A percentile compares a stretch with the other conserved stretches of the same genome.
These are phyloP conservation scores for Girardia tigrina DNA, from an alignment of 2,888 invertebrate genomes.

Conservation along the genomic window DNA sequence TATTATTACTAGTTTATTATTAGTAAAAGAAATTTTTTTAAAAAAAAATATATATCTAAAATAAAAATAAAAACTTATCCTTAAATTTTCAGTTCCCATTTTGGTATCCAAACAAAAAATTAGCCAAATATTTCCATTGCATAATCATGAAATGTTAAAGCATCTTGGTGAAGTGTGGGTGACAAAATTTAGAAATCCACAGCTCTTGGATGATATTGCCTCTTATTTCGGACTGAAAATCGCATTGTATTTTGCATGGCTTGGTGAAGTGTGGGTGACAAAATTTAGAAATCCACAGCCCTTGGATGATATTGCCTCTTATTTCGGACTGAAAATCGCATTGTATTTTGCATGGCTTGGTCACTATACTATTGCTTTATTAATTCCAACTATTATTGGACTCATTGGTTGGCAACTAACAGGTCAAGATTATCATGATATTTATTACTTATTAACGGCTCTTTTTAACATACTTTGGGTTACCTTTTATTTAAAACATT, in stretches of 20 bases:
- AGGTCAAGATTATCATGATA: conserved; percentile 54
- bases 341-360: too few species aligned
- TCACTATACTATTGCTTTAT: conserved; percentile 77
- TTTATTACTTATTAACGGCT: conserved; percentile 79
- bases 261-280: too few species aligned
- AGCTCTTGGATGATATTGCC: conserved; percentile 59
- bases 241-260: conserved; percentile 91
- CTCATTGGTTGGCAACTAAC: conserved; percentile 59
- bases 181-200: conserved; percentile 66
- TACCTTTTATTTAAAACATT: conserved; percentile 78
- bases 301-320: too few species aligned
- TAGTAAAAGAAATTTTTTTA: too few species aligned
- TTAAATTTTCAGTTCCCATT: conserved; percentile 27
- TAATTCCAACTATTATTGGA: conserved; percentile 79
- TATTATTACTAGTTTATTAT: too few species aligned
- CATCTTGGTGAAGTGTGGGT: conserved; percentile 66
- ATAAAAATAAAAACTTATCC: too few species aligned
- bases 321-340: too few species aligned
- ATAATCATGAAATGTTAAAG: conserved; percentile 66
- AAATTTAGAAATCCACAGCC: too few species aligned
- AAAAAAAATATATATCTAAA: too few species aligned
- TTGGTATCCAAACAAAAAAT: conserved; percentile 39
- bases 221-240: conserved; percentile 91
- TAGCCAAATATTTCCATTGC: conserved; percentile 63
- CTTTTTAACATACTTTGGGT: conserved; percentile 90